Percentiles rank a stretch among this genome's conserved stretches.
These are phyloP conservation scores for Ganaspis brasiliensis DNA, from an alignment of 2,888 invertebrate species.

Conservation along the genomic window DNA sequence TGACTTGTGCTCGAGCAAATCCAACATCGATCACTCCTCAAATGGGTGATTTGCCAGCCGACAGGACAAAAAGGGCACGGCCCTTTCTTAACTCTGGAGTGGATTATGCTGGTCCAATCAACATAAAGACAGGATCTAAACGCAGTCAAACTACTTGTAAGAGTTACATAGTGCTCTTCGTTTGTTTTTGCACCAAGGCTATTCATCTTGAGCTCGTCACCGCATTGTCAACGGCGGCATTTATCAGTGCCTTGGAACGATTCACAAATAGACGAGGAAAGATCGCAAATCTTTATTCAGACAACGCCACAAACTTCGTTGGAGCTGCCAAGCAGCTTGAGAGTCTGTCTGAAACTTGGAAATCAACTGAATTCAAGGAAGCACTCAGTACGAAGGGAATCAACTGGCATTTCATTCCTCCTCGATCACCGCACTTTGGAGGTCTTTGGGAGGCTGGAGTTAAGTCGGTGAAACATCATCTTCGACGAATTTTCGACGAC, in stretches of 20 bases:
- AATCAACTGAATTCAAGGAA: not conserved
- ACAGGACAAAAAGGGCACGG: conserved; percentile 38
- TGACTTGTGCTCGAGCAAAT: conserved; percentile 44
- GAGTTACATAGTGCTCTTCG: not conserved
- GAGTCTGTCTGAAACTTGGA: not conserved
- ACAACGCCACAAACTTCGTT: too few relatives aligned
- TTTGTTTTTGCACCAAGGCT: too few relatives aligned
- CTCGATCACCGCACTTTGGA: not conserved
- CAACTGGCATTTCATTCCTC: not conserved
- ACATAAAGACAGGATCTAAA: not conserved
- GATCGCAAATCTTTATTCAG: not conserved
- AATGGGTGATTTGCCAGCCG: conserved; percentile 45
- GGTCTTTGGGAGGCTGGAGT: too few relatives aligned
- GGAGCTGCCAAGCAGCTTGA: not conserved
- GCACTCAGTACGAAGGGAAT: not conserved
- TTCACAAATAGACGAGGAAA: not conserved
- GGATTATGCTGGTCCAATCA: conserved; percentile 39
- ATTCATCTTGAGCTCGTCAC: too few relatives aligned
- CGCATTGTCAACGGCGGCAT: not conserved
- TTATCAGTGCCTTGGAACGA: not conserved
- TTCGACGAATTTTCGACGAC: not conserved
- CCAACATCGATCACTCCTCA: conserved; percentile 17
- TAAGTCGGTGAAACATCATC: not conserved
- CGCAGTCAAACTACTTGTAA: not conserved
- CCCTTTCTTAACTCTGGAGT: conserved; percentile 21